phyloP scores from a whole-genome alignment of 2,113 vertebrate species.

The Emydura subglobosa region DNA sequence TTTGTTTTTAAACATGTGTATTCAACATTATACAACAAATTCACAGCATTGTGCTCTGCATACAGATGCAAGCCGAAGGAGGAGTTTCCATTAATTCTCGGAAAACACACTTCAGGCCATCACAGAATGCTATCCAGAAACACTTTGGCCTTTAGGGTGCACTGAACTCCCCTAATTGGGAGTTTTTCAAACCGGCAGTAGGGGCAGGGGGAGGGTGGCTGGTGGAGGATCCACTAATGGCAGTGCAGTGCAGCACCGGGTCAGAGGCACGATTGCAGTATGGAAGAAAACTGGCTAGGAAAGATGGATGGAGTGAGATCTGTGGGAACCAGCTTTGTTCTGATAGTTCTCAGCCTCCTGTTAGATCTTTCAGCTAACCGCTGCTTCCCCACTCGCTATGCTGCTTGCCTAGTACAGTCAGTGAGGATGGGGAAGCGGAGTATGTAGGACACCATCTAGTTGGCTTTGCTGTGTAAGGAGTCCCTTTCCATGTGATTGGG shows the following conservation, averaged over 20 bases:
- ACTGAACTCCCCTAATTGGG: background rate
- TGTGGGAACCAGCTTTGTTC: background rate
- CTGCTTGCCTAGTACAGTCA: background rate
- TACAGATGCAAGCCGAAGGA: background rate
- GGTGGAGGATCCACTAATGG: background rate
- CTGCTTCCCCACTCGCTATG: background rate
- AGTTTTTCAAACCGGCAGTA: background rate
- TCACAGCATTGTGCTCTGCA: background rate
- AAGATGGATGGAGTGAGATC: background rate
- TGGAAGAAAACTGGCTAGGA: background rate
- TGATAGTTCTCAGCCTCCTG: background rate
- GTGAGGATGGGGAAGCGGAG: background rate
- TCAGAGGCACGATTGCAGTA: background rate
- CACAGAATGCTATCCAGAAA: background rate
- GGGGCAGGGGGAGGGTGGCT: background rate
- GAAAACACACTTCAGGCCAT: background rate
- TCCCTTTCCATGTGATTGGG: background rate
- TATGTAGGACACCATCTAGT: background rate
- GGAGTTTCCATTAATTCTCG: background rate
- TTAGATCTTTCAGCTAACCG: background rate
- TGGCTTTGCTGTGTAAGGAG: background rate
- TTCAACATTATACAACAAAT: constrained; percentile 23
- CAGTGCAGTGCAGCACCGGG: background rate
- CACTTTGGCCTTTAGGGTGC: background rate
- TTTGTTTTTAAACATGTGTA: constrained; percentile 65